Evolutionary conservation across 2,797 vertebrate genomes (phyloP), one percentile per base, ranked within the genome.

Genomic region (Oophaga sylvatica): DNA sequence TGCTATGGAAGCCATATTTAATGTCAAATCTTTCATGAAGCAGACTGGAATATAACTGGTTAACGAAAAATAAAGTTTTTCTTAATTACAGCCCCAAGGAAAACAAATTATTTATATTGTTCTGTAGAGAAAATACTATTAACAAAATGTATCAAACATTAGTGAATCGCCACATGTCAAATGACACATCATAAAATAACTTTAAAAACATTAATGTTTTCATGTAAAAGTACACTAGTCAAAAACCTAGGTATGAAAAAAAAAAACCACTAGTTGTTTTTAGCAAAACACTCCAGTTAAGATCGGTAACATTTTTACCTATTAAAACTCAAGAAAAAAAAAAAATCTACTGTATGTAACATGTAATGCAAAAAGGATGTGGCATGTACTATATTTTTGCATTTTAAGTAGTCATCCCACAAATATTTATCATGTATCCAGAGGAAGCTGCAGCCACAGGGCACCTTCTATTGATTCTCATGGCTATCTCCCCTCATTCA

Each of bases 341-440:
- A 59, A 95, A 94, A 92, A 89, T 93, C 91, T 93, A 93, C 93
- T 94, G 94, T 92, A 92, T 89, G 93, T 88, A 90, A 59, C 8
- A 92, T 92, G 94, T 89, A 90, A 91, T 91, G 90, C 95, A 95
- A 92, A 95, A 96, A 95, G 35, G 22, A 76, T 90, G 91, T 0
- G 68, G 84, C 90, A 90, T 90, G 91, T 41, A 41, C 35, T 41
- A 5, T 89, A 91, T 89, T 87, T 35, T 15, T 77, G 29, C 2
- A 78, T 62, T 62, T 73, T 17, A 62, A 59, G 56, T 79, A 7
- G 11, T 9, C 48, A 11, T 53, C 48, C 48, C 48, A 53, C 48
- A 7, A 53, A 53, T 53, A 53, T 53, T 53, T 53, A 53, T 53
- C 48, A 53, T 11, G 11, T 53, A 53, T 53, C 48, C 48, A 53